Conservation (phyloP, 2,113 vertebrate genomes). For the Tachysurus vachellii region DNA sequence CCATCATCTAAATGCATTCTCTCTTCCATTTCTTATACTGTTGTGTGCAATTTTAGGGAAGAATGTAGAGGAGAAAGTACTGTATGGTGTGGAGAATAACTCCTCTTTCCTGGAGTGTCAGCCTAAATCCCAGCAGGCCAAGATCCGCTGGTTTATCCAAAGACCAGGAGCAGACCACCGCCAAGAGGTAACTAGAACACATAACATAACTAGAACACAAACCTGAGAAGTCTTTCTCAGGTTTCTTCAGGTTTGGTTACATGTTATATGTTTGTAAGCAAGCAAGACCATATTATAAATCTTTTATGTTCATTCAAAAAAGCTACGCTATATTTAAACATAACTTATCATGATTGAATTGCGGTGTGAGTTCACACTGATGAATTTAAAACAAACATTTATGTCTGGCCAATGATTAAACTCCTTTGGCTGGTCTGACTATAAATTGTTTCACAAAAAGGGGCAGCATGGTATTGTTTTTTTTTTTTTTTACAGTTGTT, state of each 20-base stretch:
- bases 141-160: slow-evolving; percentile 89
- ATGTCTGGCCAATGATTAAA: not conserved
- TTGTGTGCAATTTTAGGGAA: slow-evolving; percentile 54
- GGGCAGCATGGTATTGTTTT: not conserved
- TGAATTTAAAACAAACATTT: not conserved
- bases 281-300: not conserved
- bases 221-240: too few species aligned
- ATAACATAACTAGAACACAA: too few species aligned
- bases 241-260: not conserved
- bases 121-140: slow-evolving; percentile 94
- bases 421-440: not conserved
- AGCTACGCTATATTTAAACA: not conserved
- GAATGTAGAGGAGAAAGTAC: slow-evolving; percentile 88
- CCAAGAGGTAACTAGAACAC: slow-evolving; percentile 81
- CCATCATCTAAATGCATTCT: not conserved
- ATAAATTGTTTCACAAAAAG: not conserved
- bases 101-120: slow-evolving; percentile 96
- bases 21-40: not conserved
- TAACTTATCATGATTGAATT: not conserved
- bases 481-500: not conserved
- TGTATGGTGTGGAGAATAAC: slow-evolving; percentile 95
- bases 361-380: not conserved
- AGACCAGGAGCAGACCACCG: slow-evolving; percentile 81
- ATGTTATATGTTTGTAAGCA: not conserved
- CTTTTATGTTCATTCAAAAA: not conserved